A percentile compares a stretch with the other conserved stretches of the same genome.
These are phyloP conservation scores for Amphiprion clarkii DNA, from an alignment of 2,797 vertebrate species.

Conservation along the genomic window DNA sequence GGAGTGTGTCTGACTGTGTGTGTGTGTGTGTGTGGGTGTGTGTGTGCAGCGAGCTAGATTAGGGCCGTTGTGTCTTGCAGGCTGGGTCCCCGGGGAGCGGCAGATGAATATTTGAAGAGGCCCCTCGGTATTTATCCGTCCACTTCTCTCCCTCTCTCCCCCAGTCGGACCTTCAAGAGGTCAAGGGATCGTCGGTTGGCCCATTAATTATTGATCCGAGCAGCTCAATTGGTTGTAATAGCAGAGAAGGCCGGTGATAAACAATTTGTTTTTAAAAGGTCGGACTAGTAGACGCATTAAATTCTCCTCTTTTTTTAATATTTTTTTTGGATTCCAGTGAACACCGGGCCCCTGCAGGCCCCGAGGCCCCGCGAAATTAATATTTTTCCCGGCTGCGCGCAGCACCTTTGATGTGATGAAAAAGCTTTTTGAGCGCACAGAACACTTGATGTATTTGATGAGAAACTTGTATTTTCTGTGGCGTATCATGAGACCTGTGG, in stretches of 20 bases:
- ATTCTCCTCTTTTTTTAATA: conserved; percentile 5
- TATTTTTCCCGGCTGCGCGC: conserved; percentile 24
- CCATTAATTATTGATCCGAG: conserved; percentile 97
- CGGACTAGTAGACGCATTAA: conserved; percentile 48
- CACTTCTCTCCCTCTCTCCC: conserved; percentile 73
- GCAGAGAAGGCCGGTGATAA: conserved; percentile 82
- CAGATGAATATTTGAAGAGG: conserved; percentile 99
- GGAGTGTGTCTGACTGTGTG: conserved; percentile 21
- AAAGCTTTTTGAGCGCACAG: conserved; percentile 24
- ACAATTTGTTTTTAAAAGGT: conserved; percentile 79
- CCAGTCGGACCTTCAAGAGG: conserved; percentile 92
- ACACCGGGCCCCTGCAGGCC: conserved; percentile 55
- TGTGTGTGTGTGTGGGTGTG: background rate
- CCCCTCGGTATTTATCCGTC: conserved; percentile 94
- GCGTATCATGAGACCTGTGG: conserved; percentile 21
- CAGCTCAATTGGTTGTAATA: conserved; percentile 92
- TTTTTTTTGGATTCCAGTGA: background rate
- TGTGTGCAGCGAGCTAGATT: conserved; percentile 87
- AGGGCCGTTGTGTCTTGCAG: conserved; percentile 90
- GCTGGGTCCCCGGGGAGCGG: conserved; percentile 91
- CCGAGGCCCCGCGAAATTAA: conserved; percentile 58
- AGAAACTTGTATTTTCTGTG: conserved; percentile 26
- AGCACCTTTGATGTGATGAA: conserved; percentile 65
- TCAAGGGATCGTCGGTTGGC: conserved; percentile 90
- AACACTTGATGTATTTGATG: conserved; percentile 40